These are phyloP conservation scores for Cetonia aurata DNA, from an alignment of 2,888 invertebrate genomes.

Conservation along the genomic window DNA sequence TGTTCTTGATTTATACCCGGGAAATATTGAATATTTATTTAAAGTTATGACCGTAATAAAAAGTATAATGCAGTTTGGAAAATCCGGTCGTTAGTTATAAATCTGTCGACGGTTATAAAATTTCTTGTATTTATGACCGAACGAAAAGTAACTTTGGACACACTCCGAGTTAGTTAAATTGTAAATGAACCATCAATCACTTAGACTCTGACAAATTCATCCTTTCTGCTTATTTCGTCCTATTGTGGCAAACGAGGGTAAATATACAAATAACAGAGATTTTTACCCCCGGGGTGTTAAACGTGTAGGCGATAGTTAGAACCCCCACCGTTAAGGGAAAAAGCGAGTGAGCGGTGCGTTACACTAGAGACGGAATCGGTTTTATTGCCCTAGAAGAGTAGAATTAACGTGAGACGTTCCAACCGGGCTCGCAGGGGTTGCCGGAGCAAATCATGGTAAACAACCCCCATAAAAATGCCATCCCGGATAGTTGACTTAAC, in stretches of 20 bases:
- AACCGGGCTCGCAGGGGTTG: constrained; percentile 26
- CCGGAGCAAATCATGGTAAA: constrained; percentile 34
- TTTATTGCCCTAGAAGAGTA: constrained; percentile 40
- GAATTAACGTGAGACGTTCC: constrained; percentile 41
- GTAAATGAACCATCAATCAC: constrained; percentile 43
- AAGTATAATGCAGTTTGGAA: constrained; percentile 27
- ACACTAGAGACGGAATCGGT: constrained; percentile 24
- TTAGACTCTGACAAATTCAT: constrained; percentile 42
- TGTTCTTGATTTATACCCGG: constrained; percentile 16
- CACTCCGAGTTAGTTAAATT: constrained; percentile 35
- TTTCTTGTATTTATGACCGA: constrained; percentile 33
- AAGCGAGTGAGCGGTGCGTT: constrained; percentile 8
- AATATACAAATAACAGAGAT: constrained; percentile 43
- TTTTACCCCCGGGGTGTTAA: constrained; percentile 41
- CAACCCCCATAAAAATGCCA: constrained; percentile 44
- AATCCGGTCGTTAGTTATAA: constrained; percentile 33
- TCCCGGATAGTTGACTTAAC: constrained; percentile 33
- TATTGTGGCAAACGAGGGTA: constrained; percentile 36
- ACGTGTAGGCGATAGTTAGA: constrained; percentile 41
- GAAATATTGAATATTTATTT: constrained; percentile 34
- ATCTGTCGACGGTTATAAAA: constrained; percentile 36
- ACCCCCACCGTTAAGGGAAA: constrained; percentile 32
- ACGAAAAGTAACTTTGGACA: constrained; percentile 15
- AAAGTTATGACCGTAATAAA: constrained; percentile 32
- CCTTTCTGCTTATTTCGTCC: constrained; percentile 31